phyloP scores from a whole-genome alignment of 2,888 invertebrate genomes.

The Panzeria rudis region DNA sequence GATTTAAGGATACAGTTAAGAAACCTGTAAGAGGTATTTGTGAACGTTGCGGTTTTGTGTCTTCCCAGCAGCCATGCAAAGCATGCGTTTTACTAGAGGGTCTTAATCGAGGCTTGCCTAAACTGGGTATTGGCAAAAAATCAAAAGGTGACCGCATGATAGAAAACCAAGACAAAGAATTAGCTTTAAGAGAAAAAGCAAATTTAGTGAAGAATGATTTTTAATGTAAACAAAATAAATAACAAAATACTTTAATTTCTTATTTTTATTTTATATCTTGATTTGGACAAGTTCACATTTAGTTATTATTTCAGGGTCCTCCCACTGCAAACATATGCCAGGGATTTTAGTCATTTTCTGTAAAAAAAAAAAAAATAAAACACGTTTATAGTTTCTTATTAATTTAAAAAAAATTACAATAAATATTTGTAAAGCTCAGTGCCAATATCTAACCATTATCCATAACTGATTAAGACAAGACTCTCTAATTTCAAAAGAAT shows the following conservation, averaged over 20 bases:
- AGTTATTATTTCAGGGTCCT: background rate
- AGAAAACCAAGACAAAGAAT: constrained; percentile 84
- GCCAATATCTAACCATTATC: constrained; percentile 80
- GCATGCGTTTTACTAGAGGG: constrained; percentile 98
- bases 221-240: constrained; percentile 72
- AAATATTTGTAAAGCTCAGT: constrained; percentile 74
- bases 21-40: constrained; percentile 93
- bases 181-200: constrained; percentile 81
- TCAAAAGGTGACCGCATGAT: constrained; percentile 90
- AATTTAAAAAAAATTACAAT: background rate
- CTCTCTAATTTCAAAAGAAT: constrained; percentile 80
- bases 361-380: constrained; percentile 3
- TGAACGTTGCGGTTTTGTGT: constrained; percentile 93
- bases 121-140: constrained; percentile 94
- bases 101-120: constrained; percentile 95
- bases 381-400: background rate
- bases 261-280: background rate
- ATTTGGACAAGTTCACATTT: background rate
- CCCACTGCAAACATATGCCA: background rate
- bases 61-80: constrained; percentile 97
- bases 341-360: background rate
- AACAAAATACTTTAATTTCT: background rate
- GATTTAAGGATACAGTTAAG: constrained; percentile 91
- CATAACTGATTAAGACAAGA: constrained; percentile 78
- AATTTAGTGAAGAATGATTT: constrained; percentile 84